Evolutionary conservation across 2,888 invertebrate species (phyloP).

Genomic region (Abrostola triplasia): DNA sequence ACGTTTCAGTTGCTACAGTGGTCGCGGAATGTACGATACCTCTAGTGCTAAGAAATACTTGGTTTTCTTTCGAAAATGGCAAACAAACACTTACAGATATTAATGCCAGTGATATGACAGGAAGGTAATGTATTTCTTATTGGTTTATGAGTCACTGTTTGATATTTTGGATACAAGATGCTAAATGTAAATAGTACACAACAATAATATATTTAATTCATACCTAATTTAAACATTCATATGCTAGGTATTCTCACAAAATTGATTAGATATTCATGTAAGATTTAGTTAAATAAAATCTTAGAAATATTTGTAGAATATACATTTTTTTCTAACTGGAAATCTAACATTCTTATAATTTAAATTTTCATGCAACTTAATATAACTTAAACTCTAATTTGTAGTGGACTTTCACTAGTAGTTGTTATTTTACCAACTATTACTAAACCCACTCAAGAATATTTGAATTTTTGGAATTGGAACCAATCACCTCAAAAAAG

Average conservation of each 20-base stretch:
- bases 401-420: no score
- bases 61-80: slow-evolving; percentile 97
- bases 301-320: not conserved
- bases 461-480: no score
- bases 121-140: slow-evolving; percentile 73
- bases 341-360: not conserved
- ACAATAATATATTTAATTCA: not conserved
- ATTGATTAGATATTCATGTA: not conserved
- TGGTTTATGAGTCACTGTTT: slow-evolving; percentile 10
- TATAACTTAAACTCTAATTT: no score
- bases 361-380: not conserved
- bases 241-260: not conserved
- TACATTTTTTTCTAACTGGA: not conserved
- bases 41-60: slow-evolving; percentile 93
- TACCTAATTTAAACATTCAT: not conserved
- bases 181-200: no score
- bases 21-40: slow-evolving; percentile 92
- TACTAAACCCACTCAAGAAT: no score
- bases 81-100: slow-evolving; percentile 94
- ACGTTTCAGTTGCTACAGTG: slow-evolving; percentile 70
- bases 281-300: not conserved
- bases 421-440: no score
- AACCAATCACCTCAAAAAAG: no score
- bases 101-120: slow-evolving; percentile 93
- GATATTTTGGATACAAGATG: not conserved